Evolutionary conservation across 1,140 invertebrate genomes (phyloP).

Genomic region (Heliconius melpomene): DNA sequence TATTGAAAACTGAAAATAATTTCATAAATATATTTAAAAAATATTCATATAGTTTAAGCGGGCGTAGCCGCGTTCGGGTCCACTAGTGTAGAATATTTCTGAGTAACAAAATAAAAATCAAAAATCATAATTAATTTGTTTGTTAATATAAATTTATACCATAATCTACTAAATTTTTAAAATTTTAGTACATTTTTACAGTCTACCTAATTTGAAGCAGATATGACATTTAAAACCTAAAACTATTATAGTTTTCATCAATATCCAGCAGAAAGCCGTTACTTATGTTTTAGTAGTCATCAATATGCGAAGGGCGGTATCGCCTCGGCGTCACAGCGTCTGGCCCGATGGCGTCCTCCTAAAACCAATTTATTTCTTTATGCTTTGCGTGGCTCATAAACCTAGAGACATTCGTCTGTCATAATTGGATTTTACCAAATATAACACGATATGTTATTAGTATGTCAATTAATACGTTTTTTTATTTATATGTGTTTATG

Average conservation of each 20-base stretch:
- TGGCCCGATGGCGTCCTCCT: slow-evolving; percentile 35
- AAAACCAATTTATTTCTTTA: slow-evolving; percentile 43
- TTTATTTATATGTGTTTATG: too few species aligned
- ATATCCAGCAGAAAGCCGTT: slow-evolving; percentile 33
- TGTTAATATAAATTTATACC: too few species aligned
- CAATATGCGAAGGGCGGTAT: slow-evolving; percentile 54
- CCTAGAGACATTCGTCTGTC: neutral
- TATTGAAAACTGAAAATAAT: too few species aligned
- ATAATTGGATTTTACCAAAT: neutral
- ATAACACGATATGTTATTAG: neutral
- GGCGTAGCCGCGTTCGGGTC: too few species aligned
- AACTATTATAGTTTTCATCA: slow-evolving; percentile 23
- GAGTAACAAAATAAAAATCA: neutral
- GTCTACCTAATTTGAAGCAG: too few species aligned
- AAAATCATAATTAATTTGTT: too few species aligned
- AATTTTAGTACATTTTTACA: too few species aligned
- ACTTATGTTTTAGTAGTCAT: slow-evolving; percentile 58
- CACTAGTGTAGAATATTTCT: neutral
- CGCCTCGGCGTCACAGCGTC: slow-evolving; percentile 57
- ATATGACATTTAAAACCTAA: neutral
- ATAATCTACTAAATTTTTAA: too few species aligned
- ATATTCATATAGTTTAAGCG: too few species aligned
- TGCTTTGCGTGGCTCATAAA: slow-evolving; percentile 39
- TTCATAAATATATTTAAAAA: too few species aligned
- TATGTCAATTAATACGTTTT: too few species aligned